Evolutionary conservation across 2,888 invertebrate species (phyloP), one percentile per base, ranked within the genome.

Genomic region (Caenorhabditis virilis): DNA sequence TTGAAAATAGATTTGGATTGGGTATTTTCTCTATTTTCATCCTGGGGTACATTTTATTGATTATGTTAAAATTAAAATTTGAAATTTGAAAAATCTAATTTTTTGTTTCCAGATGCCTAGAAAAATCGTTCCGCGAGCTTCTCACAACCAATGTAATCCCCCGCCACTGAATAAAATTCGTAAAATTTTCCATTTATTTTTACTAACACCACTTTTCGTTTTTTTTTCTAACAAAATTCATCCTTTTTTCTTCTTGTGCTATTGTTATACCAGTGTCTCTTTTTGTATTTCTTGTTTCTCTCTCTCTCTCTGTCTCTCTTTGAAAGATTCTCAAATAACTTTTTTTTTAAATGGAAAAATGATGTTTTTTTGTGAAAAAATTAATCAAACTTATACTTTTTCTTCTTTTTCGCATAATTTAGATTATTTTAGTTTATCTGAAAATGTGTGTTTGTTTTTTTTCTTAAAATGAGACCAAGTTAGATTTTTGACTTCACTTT

Each of bases 101-200:
- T 47, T 9, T 36, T n/a, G 27, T n/a, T 47, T 72, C 48, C 53
- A 72, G 72, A 56, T 72, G 72, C 27, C 36, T 72, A 16, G 72
- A 72, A 2, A 58, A 64, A 39, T 59, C 72, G 7, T 72, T 61
- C 64, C 72, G 72, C 9, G 72, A 72, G n/a, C 45, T 72, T 39
- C 9, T 30, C 2, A 50, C 39, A 39, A 25, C 47, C 35, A 58
- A 55, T 36, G 45, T 65, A 39, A 47, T 55, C 36, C 33, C 35
- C 27, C 55, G 52, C 35, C 65, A 56, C 35, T 53, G n/a, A 47
- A 42, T n/a, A 42, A 23, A 6, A 13, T 30, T 30, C 13, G 6
- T 42, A 42, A 15, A 9, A 23, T 42, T 23, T 22, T 23, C 42
- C 36, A 9, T 36, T n/a, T n/a, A n/a, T n/a, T n/a, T n/a, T n/a